phyloP scores from a whole-genome alignment of 1,140 invertebrate genomes.

The Uloborus diversus region DNA sequence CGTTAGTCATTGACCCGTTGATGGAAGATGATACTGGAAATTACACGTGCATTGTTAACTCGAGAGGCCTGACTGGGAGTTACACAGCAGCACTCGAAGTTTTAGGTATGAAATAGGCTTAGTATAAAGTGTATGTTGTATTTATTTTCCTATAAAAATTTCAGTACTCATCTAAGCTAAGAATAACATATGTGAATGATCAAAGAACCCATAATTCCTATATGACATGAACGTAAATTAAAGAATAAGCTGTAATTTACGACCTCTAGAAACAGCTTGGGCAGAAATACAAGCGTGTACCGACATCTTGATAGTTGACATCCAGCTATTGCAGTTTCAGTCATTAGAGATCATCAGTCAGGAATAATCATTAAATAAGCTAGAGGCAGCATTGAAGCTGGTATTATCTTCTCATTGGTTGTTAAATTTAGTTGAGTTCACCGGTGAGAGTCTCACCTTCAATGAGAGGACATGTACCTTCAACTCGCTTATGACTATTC shows the following conservation, averaged over 20 bases:
- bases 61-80: neutral
- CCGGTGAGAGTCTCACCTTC: too few relatives aligned
- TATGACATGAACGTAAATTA: neutral
- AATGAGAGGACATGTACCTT: too few relatives aligned
- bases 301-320: too few relatives aligned
- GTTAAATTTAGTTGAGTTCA: too few relatives aligned
- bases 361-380: too few relatives aligned
- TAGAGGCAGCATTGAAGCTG: too few relatives aligned
- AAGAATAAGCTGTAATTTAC: neutral
- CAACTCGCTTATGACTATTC: too few relatives aligned
- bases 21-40: constrained; percentile 32
- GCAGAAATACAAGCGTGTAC: too few relatives aligned
- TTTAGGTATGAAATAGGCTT: neutral
- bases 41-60: constrained; percentile 29
- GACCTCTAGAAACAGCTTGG: neutral
- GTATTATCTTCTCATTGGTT: too few relatives aligned
- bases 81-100: constrained; percentile 28
- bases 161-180: neutral
- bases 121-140: neutral
- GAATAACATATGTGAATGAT: too few relatives aligned
- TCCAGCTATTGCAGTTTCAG: too few relatives aligned
- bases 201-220: neutral
- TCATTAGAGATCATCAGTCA: too few relatives aligned
- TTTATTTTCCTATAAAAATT: neutral
- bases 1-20: constrained; percentile 21